A percentile compares a stretch with the other conserved stretches of the same genome.
Conservation (phyloP, 2,888 invertebrate species). For the Phorcus lineatus region DNA sequence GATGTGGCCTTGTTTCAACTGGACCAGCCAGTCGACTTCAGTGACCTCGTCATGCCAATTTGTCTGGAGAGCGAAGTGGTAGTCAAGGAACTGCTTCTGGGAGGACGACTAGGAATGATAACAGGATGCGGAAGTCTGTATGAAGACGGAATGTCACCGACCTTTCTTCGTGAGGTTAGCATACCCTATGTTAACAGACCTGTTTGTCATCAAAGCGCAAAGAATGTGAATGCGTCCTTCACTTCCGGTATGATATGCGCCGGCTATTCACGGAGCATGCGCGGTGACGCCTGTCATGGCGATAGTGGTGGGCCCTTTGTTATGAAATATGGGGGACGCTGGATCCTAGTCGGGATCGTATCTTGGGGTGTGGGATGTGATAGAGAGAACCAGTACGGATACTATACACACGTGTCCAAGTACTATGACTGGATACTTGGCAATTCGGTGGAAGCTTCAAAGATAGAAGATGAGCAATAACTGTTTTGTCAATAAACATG, state of each 20-base stretch:
- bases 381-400: conserved; percentile 52
- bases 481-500: too few relatives aligned
- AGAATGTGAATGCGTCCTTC: conserved; percentile 45
- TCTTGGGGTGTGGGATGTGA: conserved; percentile 61
- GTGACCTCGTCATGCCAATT: conserved; percentile 47
- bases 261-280: conserved; percentile 49
- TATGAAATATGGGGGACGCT: conserved; percentile 46
- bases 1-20: conserved; percentile 59
- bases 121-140: conserved; percentile 46
- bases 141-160: conserved; percentile 34
- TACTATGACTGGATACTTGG: conserved; percentile 54
- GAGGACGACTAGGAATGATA: conserved; percentile 40
- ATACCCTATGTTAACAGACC: conserved; percentile 50
- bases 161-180: conserved; percentile 40
- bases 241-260: conserved; percentile 60
- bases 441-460: background rate
- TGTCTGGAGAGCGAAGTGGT: conserved; percentile 46
- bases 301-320: conserved; percentile 57
- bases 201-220: conserved; percentile 42
- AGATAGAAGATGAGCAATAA: background rate
- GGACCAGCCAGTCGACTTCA: conserved; percentile 45
- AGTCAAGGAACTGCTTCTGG: conserved; percentile 41
- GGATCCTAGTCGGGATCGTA: conserved; percentile 52
- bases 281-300: conserved; percentile 57
- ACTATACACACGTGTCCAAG: conserved; percentile 53